Evolutionary conservation across 2,888 invertebrate genomes (phyloP).

Genomic region (Trachelus troglodyta): DNA sequence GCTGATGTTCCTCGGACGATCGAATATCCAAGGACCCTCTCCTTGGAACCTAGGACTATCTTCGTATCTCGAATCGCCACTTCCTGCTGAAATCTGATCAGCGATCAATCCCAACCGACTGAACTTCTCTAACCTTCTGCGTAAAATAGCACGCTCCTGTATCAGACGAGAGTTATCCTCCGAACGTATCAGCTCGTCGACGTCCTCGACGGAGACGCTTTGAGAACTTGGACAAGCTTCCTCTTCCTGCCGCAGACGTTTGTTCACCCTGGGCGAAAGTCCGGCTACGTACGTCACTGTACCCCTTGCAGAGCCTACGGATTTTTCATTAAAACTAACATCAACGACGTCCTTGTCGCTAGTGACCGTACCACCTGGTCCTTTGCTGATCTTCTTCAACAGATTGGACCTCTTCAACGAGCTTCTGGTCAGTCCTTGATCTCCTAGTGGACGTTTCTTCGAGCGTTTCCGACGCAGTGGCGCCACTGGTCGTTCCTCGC

Average conservation of each 20-base stretch:
- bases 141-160: constrained; percentile 35
- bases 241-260: constrained; percentile 18
- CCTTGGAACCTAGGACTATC: not conserved
- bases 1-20: not conserved
- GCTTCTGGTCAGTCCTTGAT: constrained; percentile 16
- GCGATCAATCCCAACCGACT: not conserved
- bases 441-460: constrained; percentile 13
- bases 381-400: constrained; percentile 16
- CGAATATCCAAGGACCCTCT: constrained; percentile 2
- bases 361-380: not conserved
- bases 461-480: constrained; percentile 40
- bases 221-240: constrained; percentile 38
- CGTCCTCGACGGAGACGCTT: constrained; percentile 52
- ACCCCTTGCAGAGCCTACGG: not conserved
- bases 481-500: constrained; percentile 38
- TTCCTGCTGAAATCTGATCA: not conserved
- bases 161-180: constrained; percentile 45
- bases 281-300: not conserved
- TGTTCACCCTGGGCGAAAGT: constrained; percentile 8
- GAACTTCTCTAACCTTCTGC: constrained; percentile 18
- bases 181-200: constrained; percentile 52
- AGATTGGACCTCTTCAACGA: constrained; percentile 19
- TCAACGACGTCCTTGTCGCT: not conserved
- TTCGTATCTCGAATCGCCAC: not conserved
- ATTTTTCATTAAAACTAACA: not conserved